Evolutionary conservation across 2,797 vertebrate species (phyloP), one percentile per base, ranked within the genome.

Genomic region (Hephaestus fuliginosus): DNA sequence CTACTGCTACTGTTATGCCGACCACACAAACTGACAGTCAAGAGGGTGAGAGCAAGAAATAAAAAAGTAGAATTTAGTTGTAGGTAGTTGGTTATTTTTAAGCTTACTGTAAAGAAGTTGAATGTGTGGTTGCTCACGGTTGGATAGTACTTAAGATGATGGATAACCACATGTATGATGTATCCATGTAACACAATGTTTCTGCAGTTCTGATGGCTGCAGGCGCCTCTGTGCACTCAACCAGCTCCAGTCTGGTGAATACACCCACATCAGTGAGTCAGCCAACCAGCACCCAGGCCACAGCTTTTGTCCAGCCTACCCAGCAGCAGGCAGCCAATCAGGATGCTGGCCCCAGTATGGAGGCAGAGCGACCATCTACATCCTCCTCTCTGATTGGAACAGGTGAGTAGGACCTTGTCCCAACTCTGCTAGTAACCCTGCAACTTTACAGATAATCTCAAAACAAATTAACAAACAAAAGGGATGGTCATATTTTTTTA

Each of bases 1-100:
- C 98, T 8, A 99, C 98, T 1, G 98, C 98, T 49, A 99, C 98
- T 0, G 98, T 99, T 68, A 99, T 99, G 98, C 98, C 98, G 2
- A 99, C 97, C 36, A 99, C 98, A 1, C 98, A 99, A 81, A 96
- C 96, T 70, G 98, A 99, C 76, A 97, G 95, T 44, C 98, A 99
- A 81, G 98, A 99, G 91, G 97, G 98, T 98, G 91, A 94, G 91
- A 39, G 28, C 20, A 15, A 49, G 13, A 46, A 8, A 28, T 25
- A 12, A 43, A 5, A 25, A 65, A 68, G 22, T 20, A 33, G 13
- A 49, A 39, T 7, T 13, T 43, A 7, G 18, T 41, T 41, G 43
- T n/a, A 8, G 17, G 25, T 25, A 25, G 25, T 1, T 25, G 25
- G 49, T 46, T n/a, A 6, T 55, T 43, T 70, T 28, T 5, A 22